Conservation (phyloP, 2,888 invertebrate genomes). For the Caenorhabditis auriculariae region DNA sequence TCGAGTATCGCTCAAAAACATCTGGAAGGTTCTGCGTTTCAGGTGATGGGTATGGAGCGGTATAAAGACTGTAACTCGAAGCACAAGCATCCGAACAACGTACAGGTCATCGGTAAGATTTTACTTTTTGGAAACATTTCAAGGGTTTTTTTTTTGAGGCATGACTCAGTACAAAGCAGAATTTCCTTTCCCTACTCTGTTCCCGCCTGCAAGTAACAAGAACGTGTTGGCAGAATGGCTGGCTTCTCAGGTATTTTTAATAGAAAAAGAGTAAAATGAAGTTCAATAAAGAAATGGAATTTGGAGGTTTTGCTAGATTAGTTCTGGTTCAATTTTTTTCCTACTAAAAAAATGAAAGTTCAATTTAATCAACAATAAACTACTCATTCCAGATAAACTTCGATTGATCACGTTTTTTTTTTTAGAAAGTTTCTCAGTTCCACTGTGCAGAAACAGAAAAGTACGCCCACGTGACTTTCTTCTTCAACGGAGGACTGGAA, state of each 20-base stretch:
- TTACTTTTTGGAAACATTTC: no score
- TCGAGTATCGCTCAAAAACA: no score
- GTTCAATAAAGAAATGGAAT: not conserved
- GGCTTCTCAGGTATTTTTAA: slow-evolving; percentile 46
- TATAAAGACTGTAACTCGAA: slow-evolving; percentile 55
- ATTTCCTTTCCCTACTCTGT: slow-evolving; percentile 65
- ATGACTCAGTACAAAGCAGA: slow-evolving; percentile 67
- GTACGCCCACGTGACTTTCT: slow-evolving; percentile 68
- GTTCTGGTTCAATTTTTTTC: not conserved
- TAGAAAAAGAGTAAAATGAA: no score
- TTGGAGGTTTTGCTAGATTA: not conserved
- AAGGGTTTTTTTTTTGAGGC: no score
- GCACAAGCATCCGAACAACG: slow-evolving; percentile 45
- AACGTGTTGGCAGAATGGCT: slow-evolving; percentile 67
- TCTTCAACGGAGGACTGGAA: slow-evolving; percentile 67
- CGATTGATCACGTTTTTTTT: no score
- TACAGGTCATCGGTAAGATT: slow-evolving; percentile 23
- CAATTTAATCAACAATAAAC: no score
- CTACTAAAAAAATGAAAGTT: not conserved
- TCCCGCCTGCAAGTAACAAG: slow-evolving; percentile 65
- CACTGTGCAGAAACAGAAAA: slow-evolving; percentile 65
- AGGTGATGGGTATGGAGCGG: slow-evolving; percentile 56
- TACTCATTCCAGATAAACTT: no score
- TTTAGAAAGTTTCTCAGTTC: slow-evolving; percentile 62
- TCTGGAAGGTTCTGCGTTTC: no score